Evolutionary conservation across 2,113 vertebrate genomes (phyloP).

Genomic region (Hyperopisus bebe): DNA sequence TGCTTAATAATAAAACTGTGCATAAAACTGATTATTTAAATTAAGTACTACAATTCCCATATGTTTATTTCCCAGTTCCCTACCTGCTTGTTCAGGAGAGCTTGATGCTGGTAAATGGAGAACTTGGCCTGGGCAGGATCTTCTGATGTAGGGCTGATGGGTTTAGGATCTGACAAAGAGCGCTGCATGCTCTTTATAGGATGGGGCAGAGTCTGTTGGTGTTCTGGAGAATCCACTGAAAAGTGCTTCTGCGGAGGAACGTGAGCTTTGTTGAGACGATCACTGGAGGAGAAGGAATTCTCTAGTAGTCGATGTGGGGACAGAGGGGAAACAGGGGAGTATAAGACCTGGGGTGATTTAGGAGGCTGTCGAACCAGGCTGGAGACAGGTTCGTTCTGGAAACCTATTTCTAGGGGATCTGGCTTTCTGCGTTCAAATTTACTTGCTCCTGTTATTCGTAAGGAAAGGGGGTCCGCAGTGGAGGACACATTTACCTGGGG

Average conservation of each 20-base stretch:
- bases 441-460: conserved; percentile 66
- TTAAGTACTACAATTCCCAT: neutral
- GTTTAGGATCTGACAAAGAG: conserved; percentile 93
- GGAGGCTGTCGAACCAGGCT: conserved; percentile 84
- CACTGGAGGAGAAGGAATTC: conserved; percentile 79
- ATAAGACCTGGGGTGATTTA: conserved; percentile 92
- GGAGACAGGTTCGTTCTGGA: conserved; percentile 82
- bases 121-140: conserved; percentile 86
- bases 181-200: conserved; percentile 94
- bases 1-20: neutral
- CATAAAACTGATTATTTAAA: neutral
- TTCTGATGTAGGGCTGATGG: conserved; percentile 91
- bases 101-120: conserved; percentile 85
- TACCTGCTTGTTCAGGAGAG: conserved; percentile 90
- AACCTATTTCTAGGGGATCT: conserved; percentile 90
- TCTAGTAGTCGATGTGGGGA: conserved; percentile 89
- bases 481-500: conserved; percentile 82
- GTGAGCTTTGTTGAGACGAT: conserved; percentile 92
- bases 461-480: conserved; percentile 61
- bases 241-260: conserved; percentile 97
- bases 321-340: conserved; percentile 90
- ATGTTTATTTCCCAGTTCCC: conserved; percentile 16
- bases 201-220: conserved; percentile 83
- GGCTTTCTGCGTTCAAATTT: conserved; percentile 88
- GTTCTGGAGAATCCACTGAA: conserved; percentile 73